A percentile compares a stretch with the other conserved stretches of the same genome.
Conservation (phyloP, 2,888 invertebrate genomes). For the Ferrisia virgata region DNA sequence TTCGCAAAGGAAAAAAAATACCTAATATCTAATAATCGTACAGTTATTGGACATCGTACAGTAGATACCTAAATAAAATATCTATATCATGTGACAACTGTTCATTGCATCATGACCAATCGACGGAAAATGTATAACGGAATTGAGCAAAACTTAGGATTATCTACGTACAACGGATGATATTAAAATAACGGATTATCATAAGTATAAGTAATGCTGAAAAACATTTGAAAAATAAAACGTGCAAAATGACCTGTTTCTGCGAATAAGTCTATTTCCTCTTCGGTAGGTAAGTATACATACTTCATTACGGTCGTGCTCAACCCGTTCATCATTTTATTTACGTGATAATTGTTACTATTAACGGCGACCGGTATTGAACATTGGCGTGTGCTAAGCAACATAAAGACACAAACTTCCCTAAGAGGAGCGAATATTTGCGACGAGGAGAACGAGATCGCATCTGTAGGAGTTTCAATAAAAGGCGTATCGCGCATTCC, state of each 20-base stretch:
- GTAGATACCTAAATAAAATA: neutral
- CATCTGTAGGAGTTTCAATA: constrained; percentile 43
- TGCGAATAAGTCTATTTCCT: constrained; percentile 35
- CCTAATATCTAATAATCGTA: neutral
- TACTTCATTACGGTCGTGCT: constrained; percentile 38
- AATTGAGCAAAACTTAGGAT: neutral
- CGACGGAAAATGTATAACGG: neutral
- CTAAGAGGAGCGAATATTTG: constrained; percentile 45
- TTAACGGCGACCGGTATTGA: constrained; percentile 44
- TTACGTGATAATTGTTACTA: constrained; percentile 45
- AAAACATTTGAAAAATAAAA: constrained; percentile 18
- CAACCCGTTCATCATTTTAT: constrained; percentile 42
- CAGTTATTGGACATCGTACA: neutral
- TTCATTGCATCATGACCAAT: neutral
- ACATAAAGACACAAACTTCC: constrained; percentile 39
- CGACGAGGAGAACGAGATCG: constrained; percentile 45
- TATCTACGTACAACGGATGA: neutral
- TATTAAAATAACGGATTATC: neutral
- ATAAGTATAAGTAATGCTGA: neutral
- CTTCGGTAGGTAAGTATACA: neutral
- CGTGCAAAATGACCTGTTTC: constrained; percentile 44
- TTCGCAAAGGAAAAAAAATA: neutral
- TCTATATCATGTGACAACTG: neutral
- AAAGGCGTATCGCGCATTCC: constrained; percentile 39
- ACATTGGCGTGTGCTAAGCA: constrained; percentile 44